Conservation (phyloP, 2,797 vertebrate species). For the Alcedo quadribrachys region DNA sequence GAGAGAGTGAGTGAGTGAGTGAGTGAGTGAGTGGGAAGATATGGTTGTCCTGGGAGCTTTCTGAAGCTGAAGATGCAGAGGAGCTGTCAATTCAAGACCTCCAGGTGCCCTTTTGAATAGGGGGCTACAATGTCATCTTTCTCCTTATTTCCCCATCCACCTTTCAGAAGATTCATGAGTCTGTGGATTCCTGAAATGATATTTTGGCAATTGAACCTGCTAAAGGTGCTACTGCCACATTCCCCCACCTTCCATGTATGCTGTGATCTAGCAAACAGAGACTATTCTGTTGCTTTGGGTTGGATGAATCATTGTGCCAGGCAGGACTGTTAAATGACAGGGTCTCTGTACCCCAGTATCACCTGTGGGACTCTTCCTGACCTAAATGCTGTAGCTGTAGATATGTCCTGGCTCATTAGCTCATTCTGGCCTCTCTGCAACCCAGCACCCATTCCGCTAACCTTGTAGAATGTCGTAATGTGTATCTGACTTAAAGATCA, state of each 20-base stretch:
- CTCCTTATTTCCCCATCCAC: not conserved
- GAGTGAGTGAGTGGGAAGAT: not conserved
- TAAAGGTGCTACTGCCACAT: not conserved
- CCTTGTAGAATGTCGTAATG: not conserved
- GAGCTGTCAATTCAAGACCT: not conserved
- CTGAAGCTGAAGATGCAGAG: fast-evolving
- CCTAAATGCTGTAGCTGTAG: fast-evolving
- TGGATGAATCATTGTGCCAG: not conserved
- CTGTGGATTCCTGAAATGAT: not conserved
- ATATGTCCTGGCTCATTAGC: not conserved
- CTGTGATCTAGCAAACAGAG: not conserved
- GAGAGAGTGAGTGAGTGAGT: not conserved
- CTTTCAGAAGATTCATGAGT: not conserved
- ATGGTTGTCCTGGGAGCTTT: not conserved
- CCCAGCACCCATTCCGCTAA: not conserved
- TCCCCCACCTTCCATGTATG: fast-evolving
- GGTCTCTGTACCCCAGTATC: not conserved
- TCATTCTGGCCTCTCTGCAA: not conserved
- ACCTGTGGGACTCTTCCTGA: not conserved
- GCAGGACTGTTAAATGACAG: fast-evolving
- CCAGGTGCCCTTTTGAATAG: not conserved
- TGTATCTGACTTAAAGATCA: not conserved
- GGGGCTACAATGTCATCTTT: fast-evolving
- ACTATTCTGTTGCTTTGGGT: not conserved
- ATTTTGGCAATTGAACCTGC: not conserved